Conservation (phyloP, 2,888 invertebrate genomes). For the Clanis bilineata region DNA sequence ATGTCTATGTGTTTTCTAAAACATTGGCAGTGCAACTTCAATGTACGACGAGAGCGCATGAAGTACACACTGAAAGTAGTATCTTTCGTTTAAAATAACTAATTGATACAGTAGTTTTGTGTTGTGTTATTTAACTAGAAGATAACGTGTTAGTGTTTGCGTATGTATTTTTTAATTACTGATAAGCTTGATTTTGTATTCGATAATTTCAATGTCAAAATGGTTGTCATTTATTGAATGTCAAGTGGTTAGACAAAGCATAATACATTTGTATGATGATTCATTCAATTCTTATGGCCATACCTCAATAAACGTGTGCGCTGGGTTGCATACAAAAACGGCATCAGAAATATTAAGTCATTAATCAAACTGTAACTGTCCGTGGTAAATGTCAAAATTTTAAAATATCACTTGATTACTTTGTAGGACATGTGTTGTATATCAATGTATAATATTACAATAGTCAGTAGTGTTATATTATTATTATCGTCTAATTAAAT, state of each 20-base stretch:
- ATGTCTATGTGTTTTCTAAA: slow-evolving; percentile 7
- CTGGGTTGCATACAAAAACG: slow-evolving; percentile 4
- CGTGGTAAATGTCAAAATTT: slow-evolving; percentile 5
- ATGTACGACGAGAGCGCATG: background rate
- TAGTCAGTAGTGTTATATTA: background rate
- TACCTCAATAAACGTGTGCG: background rate
- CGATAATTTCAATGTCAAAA: background rate
- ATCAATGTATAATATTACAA: background rate
- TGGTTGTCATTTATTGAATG: background rate
- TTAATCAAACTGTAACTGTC: background rate
- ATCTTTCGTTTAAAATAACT: background rate
- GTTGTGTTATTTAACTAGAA: background rate
- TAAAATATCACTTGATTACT: background rate
- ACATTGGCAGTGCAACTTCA: background rate
- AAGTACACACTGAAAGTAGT: background rate
- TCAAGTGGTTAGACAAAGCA: background rate
- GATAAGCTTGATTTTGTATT: no score
- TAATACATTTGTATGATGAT: background rate
- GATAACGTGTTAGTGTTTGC: background rate
- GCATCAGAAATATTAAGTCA: background rate
- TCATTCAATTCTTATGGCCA: background rate
- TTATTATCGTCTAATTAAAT: background rate
- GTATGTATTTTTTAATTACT: background rate
- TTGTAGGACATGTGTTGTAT: background rate
- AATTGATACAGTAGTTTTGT: no score